phyloP scores from a whole-genome alignment of 2,888 invertebrate genomes.

The Drosophila kambysellisi region DNA sequence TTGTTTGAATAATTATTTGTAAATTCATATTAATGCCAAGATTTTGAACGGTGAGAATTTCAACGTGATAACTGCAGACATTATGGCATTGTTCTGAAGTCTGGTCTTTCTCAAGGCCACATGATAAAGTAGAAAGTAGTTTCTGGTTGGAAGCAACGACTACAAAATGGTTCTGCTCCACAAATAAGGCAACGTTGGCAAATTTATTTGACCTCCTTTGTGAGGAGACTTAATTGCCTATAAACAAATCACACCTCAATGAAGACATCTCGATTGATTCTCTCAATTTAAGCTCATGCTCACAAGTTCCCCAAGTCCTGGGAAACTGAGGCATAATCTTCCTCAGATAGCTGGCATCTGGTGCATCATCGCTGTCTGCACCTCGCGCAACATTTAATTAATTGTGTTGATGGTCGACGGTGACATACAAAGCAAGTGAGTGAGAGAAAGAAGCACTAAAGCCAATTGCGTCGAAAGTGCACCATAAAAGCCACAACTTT shows the following conservation, averaged over 20 bases:
- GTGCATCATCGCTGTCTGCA: conserved; percentile 34
- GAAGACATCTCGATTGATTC: not conserved
- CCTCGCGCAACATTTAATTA: conserved; percentile 60
- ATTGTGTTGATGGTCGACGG: conserved; percentile 46
- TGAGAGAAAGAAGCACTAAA: conserved; percentile 26
- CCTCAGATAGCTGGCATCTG: conserved; percentile 22
- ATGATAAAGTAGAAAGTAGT: not conserved
- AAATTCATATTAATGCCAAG: too few species aligned
- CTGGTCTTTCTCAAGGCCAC: not conserved
- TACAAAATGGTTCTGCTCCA: too few species aligned
- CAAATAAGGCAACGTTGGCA: not conserved
- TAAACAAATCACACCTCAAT: not conserved
- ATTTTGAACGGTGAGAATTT: too few species aligned
- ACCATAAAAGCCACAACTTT: conserved; percentile 60
- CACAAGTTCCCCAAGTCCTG: not conserved
- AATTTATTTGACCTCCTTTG: not conserved
- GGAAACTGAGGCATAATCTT: not conserved
- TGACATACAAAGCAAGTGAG: conserved; percentile 32
- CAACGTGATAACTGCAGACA: not conserved
- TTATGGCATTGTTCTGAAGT: not conserved
- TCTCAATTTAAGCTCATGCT: not conserved
- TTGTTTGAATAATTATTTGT: too few species aligned
- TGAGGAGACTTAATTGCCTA: not conserved
- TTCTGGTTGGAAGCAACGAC: not conserved
- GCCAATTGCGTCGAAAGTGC: conserved; percentile 46